phyloP scores from a whole-genome alignment of 1,140 invertebrate genomes.

The Drosophila paulistorum region DNA sequence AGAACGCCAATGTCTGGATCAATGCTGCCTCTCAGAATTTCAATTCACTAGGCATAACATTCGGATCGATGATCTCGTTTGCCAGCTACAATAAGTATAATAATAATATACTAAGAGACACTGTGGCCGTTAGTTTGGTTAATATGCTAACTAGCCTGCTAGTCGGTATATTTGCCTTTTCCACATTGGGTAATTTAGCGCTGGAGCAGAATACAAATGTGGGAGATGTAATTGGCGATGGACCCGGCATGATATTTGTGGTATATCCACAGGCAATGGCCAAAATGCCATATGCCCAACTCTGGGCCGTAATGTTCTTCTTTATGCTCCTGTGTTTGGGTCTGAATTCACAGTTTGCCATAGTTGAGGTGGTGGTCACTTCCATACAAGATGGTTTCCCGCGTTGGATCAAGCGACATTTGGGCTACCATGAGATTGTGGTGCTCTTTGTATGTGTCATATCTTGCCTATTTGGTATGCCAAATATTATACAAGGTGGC shows the following conservation, averaged over 20 bases:
- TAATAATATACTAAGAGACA: slow-evolving; percentile 94
- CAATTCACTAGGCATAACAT: slow-evolving; percentile 95
- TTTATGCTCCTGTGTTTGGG: slow-evolving; percentile 95
- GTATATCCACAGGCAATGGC: slow-evolving; percentile 95
- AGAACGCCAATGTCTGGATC: slow-evolving; percentile 93
- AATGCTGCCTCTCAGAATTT: slow-evolving; percentile 96
- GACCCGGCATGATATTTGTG: slow-evolving; percentile 94
- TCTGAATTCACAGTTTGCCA: slow-evolving; percentile 94
- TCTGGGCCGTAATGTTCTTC: slow-evolving; percentile 95
- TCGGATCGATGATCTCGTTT: slow-evolving; percentile 96
- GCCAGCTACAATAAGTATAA: slow-evolving; percentile 97
- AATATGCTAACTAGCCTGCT: slow-evolving; percentile 93
- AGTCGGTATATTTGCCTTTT: slow-evolving; percentile 94
- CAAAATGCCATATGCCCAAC: slow-evolving; percentile 92
- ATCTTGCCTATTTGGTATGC: slow-evolving; percentile 92
- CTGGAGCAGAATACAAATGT: slow-evolving; percentile 90
- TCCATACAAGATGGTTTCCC: slow-evolving; percentile 96
- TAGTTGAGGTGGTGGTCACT: slow-evolving; percentile 95
- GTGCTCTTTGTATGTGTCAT: slow-evolving; percentile 92
- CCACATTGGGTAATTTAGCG: slow-evolving; percentile 93
- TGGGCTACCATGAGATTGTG: slow-evolving; percentile 93
- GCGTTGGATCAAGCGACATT: slow-evolving; percentile 90
- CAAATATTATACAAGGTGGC: slow-evolving; percentile 92
- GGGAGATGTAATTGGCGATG: slow-evolving; percentile 92
- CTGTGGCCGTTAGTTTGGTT: slow-evolving; percentile 90